Evolutionary conservation across 2,113 vertebrate species (phyloP), one percentile per base, ranked within the genome.

Genomic region (Oreotragus oreotragus): DNA sequence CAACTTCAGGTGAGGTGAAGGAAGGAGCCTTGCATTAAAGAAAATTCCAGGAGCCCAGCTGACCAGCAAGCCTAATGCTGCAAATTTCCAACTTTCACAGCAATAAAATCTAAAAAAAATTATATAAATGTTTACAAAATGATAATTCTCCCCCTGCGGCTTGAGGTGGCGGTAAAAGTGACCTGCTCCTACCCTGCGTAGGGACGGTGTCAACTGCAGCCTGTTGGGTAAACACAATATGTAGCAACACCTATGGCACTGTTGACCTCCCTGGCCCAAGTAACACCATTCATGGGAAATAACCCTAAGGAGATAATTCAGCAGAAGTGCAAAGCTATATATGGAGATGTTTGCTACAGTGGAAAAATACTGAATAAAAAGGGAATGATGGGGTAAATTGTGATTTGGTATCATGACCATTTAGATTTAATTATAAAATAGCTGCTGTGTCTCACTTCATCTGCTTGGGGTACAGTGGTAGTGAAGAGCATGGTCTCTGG

Each of bases 151-250:
- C 45, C 53, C 17, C 11, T 36, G 16, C 92, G 70, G 47, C 80
- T 91, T 39, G 66, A 95, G n/a, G n/a, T 76, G 62, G 7, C 64
- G 51, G 92, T 49, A 64, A 89, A 96, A 91, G 66, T 84, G 60
- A 27, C 57, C 0, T 7, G 16, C 1, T 10, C 43, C 27, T 17
- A 15, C 30, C 28, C 57, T 49, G 76, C 27, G 0, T 6, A 5
- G 39, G 36, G 55, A 49, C 3, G 0, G 5, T 25, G 27, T 33
- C 70, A 77, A 10, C 16, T 17, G 6, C 33, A 15, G 36, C 57
- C 66, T 79, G 62, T 84, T 88, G 93, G 79, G 60, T 64, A 73
- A 85, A 58, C 15, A 33, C 30, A 36, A 7, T 17, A 2, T 4
- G 60, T 9, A 49, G 58, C 58, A 66, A 80, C 5, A 43, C 10